Evolutionary conservation across 2,113 vertebrate species (phyloP).

Genomic region (Leiothrix lutea): DNA sequence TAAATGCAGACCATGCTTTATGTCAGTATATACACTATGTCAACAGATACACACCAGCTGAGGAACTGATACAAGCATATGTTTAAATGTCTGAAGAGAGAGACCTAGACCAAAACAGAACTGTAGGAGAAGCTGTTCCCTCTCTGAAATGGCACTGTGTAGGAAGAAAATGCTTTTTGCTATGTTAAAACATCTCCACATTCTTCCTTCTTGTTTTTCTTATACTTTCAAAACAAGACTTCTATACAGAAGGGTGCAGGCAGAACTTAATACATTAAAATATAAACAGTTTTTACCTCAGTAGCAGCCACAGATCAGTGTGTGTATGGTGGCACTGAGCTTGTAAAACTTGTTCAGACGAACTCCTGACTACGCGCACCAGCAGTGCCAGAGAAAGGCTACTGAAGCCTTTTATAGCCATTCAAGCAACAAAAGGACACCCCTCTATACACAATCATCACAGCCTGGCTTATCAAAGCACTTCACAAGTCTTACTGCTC

Average conservation of each 20-base stretch:
- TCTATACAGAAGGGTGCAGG: not conserved
- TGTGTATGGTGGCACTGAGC: not conserved
- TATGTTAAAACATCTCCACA: slow-evolving; percentile 29
- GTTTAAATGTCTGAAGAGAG: slow-evolving; percentile 51
- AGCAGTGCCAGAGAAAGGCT: not conserved
- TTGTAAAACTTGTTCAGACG: not conserved
- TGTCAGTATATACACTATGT: not conserved
- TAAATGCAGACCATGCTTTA: not conserved
- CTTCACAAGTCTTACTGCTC: not conserved
- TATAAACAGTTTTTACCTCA: not conserved
- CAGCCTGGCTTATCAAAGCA: not conserved
- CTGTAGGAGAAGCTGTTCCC: not conserved
- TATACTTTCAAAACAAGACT: slow-evolving; percentile 1
- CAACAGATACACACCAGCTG: slow-evolving; percentile 33
- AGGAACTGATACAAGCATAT: slow-evolving; percentile 17
- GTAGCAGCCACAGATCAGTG: not conserved
- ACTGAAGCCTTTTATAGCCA: not conserved
- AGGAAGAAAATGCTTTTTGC: slow-evolving; percentile 45
- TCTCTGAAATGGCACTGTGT: slow-evolving; percentile 31
- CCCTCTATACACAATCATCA: not conserved
- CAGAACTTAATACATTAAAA: slow-evolving; percentile 1
- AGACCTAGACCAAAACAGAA: slow-evolving; percentile 57
- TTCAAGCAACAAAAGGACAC: not conserved
- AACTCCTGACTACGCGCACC: accelerated
- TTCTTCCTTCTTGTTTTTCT: not conserved